Conservation (phyloP, 2,888 invertebrate genomes). For the Cheilosia urbana region DNA sequence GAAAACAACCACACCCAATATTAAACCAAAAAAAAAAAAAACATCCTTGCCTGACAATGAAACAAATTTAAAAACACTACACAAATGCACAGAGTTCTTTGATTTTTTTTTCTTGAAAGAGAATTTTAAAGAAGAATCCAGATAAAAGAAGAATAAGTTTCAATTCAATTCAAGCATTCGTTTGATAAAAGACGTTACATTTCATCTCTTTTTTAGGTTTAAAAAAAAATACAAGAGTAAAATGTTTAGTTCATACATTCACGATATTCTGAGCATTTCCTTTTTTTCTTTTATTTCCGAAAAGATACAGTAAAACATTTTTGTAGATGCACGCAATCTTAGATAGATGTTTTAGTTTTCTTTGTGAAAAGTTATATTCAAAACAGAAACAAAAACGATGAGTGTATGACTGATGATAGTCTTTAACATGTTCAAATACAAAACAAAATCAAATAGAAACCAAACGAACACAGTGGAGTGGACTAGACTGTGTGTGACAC, state of each 20-base stretch:
- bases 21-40: constrained; percentile 13
- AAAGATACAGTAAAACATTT: constrained; percentile 56
- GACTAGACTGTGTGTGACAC: constrained; percentile 60
- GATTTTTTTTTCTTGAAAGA: constrained; percentile 24
- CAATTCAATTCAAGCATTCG: constrained; percentile 61
- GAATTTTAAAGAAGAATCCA: constrained; percentile 48
- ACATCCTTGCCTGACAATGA: constrained; percentile 28
- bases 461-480: constrained; percentile 41
- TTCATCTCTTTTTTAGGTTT: constrained; percentile 14
- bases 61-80: constrained; percentile 50
- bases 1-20: constrained; percentile 39
- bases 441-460: constrained; percentile 26
- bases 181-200: constrained; percentile 35
- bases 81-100: constrained; percentile 59
- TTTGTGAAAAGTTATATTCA: constrained; percentile 30
- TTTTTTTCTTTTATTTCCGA: constrained; percentile 34
- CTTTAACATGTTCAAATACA: constrained; percentile 52
- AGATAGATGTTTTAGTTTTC: constrained; percentile 31
- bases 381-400: constrained; percentile 30
- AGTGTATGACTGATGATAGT: constrained; percentile 71
- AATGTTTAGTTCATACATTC: constrained; percentile 51
- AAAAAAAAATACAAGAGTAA: constrained; percentile 13
- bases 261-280: constrained; percentile 64
- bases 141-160: constrained; percentile 19
- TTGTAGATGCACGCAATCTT: constrained; percentile 61